Evolutionary conservation across 2,888 invertebrate genomes (phyloP).

Genomic region (Eupelmus urozonus): DNA sequence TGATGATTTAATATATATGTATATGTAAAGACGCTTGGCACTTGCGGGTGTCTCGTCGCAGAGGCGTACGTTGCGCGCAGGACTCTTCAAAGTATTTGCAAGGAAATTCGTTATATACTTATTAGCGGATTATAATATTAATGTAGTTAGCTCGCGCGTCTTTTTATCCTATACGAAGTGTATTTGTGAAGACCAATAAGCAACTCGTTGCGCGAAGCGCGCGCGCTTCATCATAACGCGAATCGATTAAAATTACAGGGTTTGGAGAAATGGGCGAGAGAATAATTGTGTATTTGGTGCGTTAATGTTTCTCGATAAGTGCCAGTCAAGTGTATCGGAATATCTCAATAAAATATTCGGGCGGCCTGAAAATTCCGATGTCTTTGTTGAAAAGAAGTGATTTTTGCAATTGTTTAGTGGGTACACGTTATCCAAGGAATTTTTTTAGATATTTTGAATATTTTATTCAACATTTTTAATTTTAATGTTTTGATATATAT

Average conservation of each 20-base stretch:
- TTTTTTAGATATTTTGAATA: neutral
- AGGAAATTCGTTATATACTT: constrained; percentile 16
- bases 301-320: constrained; percentile 37
- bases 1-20: too few species aligned
- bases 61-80: constrained; percentile 7
- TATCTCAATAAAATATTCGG: constrained; percentile 2
- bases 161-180: constrained; percentile 10
- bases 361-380: constrained; percentile 18
- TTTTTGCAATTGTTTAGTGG: neutral
- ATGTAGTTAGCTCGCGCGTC: constrained; percentile 9
- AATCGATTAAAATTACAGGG: constrained; percentile 37
- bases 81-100: constrained; percentile 17
- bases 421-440: neutral
- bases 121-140: constrained; percentile 11
- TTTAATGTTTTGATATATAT: neutral
- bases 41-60: neutral
- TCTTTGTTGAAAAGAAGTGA: neutral
- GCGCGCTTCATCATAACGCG: neutral
- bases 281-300: constrained; percentile 4
- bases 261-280: constrained; percentile 8
- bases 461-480: neutral
- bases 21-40: constrained; percentile 33
- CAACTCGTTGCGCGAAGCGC: neutral
- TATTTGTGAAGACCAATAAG: constrained; percentile 3
- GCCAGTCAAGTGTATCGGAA: constrained; percentile 38